These are phyloP conservation scores for Catalaphyllia jardinei DNA, from an alignment of 64 coral and sea anemone species.

Conservation along the genomic window DNA sequence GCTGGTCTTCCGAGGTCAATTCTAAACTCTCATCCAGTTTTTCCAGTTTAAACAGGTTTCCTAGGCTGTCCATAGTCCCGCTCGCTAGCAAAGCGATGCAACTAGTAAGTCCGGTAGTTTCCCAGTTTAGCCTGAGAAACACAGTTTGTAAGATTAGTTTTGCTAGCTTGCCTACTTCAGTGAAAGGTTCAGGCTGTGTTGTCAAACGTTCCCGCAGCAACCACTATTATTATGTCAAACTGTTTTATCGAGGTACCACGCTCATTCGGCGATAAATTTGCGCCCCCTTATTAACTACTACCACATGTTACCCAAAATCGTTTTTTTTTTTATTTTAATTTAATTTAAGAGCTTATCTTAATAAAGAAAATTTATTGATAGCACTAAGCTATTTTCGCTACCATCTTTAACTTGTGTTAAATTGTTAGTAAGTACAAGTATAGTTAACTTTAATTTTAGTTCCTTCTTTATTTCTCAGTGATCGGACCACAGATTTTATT, in stretches of 20 bases:
- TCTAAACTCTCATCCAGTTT: conserved; percentile 35
- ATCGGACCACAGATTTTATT: too few relatives aligned
- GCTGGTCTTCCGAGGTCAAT: background rate
- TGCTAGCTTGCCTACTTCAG: background rate
- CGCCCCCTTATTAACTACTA: too few relatives aligned
- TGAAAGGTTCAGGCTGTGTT: background rate
- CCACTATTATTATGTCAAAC: background rate
- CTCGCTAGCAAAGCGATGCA: conserved; percentile 22
- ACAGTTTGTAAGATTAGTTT: conserved; percentile 2
- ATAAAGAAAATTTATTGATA: too few relatives aligned
- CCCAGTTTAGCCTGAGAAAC: conserved; percentile 52
- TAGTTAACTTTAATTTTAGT: background rate
- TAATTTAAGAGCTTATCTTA: too few relatives aligned
- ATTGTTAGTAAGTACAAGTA: background rate
- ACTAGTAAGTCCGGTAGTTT: conserved; percentile 38
- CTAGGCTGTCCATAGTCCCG: background rate
- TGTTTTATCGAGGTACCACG: background rate
- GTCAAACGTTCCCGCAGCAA: background rate
- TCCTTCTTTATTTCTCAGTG: too few relatives aligned
- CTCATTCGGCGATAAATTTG: too few relatives aligned
- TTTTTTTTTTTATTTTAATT: too few relatives aligned
- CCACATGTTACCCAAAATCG: too few relatives aligned
- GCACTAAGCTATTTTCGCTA: background rate
- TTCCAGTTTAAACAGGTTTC: conserved; percentile 55
- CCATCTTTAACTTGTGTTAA: background rate